phyloP scores from a whole-genome alignment of 1,140 invertebrate species.

The Phocides pigmalion region DNA sequence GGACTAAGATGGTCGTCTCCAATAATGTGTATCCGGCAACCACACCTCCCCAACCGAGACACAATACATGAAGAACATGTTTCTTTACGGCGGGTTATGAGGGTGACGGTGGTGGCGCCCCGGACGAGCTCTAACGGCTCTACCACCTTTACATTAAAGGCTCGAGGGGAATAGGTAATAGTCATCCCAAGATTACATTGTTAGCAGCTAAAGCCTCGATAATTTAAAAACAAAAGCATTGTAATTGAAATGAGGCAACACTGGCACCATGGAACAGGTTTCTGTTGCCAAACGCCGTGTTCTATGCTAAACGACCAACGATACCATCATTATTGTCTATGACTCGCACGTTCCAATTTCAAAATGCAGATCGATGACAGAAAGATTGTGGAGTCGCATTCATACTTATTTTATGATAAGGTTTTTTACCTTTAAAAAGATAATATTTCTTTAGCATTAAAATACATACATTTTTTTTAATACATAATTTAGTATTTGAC shows the following conservation, averaged over 20 bases:
- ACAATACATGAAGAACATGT: too few species aligned
- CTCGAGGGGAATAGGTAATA: too few species aligned
- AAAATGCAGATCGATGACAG: conserved; percentile 63
- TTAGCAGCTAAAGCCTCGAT: conserved; percentile 24
- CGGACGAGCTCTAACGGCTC: too few species aligned
- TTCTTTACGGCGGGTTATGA: too few species aligned
- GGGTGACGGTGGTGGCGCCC: too few species aligned
- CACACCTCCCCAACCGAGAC: too few species aligned
- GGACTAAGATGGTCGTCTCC: too few species aligned
- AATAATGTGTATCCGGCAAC: too few species aligned
- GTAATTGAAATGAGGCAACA: conserved; percentile 33
- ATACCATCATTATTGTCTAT: conserved; percentile 81
- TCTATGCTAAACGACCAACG: conserved; percentile 78
- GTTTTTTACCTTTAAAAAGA: neutral
- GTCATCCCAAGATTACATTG: conserved; percentile 20
- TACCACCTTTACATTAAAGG: too few species aligned
- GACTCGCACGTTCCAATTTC: conserved; percentile 73
- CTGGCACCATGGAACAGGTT: conserved; percentile 31
- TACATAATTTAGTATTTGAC: too few species aligned
- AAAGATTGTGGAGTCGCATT: conserved; percentile 39
- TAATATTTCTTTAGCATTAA: neutral
- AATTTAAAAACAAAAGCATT: conserved; percentile 34
- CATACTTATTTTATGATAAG: conserved; percentile 17
- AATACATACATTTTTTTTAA: neutral
- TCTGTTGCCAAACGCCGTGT: conserved; percentile 70